Conservation (phyloP, 2,113 vertebrate genomes). For the Bolborhynchus lineola region DNA sequence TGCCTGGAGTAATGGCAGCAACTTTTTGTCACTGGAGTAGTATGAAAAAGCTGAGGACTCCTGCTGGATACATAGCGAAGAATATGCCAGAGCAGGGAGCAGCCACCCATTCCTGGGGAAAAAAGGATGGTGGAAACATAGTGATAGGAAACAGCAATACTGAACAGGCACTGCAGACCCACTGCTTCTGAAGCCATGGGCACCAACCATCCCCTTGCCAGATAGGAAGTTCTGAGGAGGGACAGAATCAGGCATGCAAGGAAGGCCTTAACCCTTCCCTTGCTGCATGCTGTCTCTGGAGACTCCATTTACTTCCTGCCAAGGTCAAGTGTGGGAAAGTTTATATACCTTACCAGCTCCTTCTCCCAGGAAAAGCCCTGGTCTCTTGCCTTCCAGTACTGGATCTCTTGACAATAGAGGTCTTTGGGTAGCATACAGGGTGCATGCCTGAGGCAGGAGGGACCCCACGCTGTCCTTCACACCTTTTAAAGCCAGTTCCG, state of each 20-base stretch:
- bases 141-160: neutral
- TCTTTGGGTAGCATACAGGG: accelerated
- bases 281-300: neutral
- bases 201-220: neutral
- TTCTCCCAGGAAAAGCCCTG: neutral
- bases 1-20: neutral
- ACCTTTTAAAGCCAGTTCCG: neutral
- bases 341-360: neutral
- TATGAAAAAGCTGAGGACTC: neutral
- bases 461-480: neutral
- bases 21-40: neutral
- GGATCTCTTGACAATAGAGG: neutral
- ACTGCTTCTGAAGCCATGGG: neutral
- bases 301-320: neutral
- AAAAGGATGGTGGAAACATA: neutral
- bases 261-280: neutral
- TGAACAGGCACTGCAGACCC: neutral
- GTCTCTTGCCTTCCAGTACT: neutral
- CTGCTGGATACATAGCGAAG: accelerated
- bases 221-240: neutral
- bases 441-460: neutral
- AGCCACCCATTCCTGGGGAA: neutral
- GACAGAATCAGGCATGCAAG: neutral
- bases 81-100: neutral
- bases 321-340: neutral